Evolutionary conservation across 2,888 invertebrate genomes (phyloP).

Genomic region (Netelia virgata): DNA sequence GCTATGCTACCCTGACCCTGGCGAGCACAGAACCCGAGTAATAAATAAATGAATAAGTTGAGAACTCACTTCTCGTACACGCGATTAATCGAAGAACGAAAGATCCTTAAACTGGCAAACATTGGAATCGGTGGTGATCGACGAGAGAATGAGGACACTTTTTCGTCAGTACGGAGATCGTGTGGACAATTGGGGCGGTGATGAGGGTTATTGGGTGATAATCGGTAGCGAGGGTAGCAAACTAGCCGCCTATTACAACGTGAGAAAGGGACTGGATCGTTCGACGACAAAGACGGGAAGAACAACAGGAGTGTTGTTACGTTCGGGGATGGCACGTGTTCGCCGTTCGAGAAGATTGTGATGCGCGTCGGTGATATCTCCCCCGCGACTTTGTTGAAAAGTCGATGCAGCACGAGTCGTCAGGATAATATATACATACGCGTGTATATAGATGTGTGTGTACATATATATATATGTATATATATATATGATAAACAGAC

Average conservation of each 20-base stretch:
- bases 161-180: conserved; percentile 30
- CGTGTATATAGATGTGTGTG: not conserved
- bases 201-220: not conserved
- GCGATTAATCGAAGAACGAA: too few species aligned
- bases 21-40: too few species aligned
- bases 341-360: conserved; percentile 34
- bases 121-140: not conserved
- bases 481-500: not conserved
- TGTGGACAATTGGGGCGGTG: conserved; percentile 2
- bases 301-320: not conserved
- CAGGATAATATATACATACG: conserved; percentile 4
- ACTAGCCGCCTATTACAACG: not conserved
- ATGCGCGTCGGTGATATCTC: conserved; percentile 32
- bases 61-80: too few species aligned
- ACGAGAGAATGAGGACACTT: conserved; percentile 30
- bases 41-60: too few species aligned
- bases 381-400: conserved; percentile 50
- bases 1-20: too few species aligned
- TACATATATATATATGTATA: not conserved
- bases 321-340: conserved; percentile 54
- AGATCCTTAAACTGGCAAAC: too few species aligned
- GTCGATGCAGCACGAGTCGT: conserved; percentile 41
- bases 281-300: not conserved
- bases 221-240: conserved; percentile 17
- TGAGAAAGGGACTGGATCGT: conserved; percentile 25